Percentiles rank a stretch among this genome's conserved stretches.
Conservation (phyloP, 2,113 vertebrate species). For the Zapus hudsonius region DNA sequence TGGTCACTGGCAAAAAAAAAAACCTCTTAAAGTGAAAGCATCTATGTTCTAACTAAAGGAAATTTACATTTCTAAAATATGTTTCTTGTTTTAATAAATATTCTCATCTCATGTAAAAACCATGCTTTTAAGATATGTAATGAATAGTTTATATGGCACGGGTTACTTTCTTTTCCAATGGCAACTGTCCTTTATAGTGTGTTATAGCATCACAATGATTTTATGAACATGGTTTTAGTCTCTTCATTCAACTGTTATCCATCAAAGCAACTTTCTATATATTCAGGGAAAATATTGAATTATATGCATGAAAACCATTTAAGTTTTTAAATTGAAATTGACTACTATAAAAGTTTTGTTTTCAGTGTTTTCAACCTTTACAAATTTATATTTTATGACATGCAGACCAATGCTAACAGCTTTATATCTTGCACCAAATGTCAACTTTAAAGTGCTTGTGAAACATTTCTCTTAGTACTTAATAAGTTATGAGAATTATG, state of each 20-base stretch:
- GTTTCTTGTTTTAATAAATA: background rate
- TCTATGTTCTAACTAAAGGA: too few species aligned
- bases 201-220: background rate
- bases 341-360: background rate
- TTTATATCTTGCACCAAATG: background rate
- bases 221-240: background rate
- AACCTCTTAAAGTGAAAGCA: too few species aligned
- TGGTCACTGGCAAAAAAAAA: too few species aligned
- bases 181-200: background rate
- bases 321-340: background rate
- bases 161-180: background rate
- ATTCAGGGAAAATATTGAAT: background rate
- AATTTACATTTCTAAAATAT: slow-evolving; percentile 34
- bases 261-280: background rate
- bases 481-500: slow-evolving; percentile 18
- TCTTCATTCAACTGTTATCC: background rate
- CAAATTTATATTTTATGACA: background rate
- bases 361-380: background rate
- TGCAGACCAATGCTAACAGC: background rate
- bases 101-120: slow-evolving; percentile 29
- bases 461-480: background rate
- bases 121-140: slow-evolving; percentile 43
- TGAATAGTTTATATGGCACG: slow-evolving; percentile 19
- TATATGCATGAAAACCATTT: background rate
- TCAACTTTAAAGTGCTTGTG: background rate